phyloP scores from a whole-genome alignment of 2,113 vertebrate species.

The Pavo muticus region DNA sequence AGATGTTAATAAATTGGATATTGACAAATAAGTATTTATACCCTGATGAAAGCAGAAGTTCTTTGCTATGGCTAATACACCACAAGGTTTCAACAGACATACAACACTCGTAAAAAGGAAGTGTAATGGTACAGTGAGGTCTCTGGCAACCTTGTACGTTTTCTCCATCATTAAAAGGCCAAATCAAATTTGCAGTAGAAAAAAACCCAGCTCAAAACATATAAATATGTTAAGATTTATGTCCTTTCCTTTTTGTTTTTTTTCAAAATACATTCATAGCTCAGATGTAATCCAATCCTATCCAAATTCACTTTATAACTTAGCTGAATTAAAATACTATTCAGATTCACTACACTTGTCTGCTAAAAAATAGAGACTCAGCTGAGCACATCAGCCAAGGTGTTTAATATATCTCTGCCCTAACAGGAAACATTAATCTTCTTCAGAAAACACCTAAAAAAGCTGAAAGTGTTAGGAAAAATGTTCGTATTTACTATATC shows the following conservation, averaged over 20 bases:
- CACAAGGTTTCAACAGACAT: background rate
- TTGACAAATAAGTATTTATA: background rate
- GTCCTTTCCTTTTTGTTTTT: background rate
- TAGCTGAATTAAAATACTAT: background rate
- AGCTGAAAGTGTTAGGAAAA: background rate
- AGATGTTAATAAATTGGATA: background rate
- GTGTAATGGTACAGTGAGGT: background rate
- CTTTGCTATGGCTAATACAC: background rate
- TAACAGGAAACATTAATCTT: background rate
- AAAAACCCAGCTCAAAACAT: constrained; percentile 21
- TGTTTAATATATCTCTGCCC: background rate
- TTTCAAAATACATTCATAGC: background rate
- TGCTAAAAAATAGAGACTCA: background rate
- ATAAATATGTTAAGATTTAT: background rate
- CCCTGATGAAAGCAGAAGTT: background rate
- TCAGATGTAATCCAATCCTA: background rate
- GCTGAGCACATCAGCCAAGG: background rate
- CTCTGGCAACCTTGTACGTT: background rate
- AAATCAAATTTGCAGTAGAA: background rate
- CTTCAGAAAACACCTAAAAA: background rate
- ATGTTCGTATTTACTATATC: background rate
- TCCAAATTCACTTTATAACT: background rate
- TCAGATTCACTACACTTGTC: background rate
- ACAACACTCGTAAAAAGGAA: background rate
- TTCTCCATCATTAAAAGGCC: background rate